Percentiles rank a stretch among this genome's conserved stretches.
Evolutionary conservation across 2,888 invertebrate genomes (phyloP).

Genomic region (Athalia circularis): DNA sequence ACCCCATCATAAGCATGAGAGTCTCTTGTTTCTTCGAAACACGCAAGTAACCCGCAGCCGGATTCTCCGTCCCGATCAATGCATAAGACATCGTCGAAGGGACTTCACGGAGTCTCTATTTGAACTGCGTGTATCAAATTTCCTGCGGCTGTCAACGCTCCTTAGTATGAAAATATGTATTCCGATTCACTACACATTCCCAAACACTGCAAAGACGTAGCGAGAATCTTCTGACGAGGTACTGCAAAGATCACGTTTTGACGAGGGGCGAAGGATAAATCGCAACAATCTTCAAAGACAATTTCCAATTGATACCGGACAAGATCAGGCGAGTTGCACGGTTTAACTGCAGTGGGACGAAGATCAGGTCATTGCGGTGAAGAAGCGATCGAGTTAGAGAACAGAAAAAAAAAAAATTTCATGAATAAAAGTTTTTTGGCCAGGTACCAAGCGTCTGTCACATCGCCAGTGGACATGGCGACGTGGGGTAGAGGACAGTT

Average conservation of each 20-base stretch:
- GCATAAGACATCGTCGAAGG: not conserved
- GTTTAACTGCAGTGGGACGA: too few relatives aligned
- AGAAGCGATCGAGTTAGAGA: not conserved
- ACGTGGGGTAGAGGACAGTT: slow-evolving; percentile 14
- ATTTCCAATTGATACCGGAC: too few relatives aligned
- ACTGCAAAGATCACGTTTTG: too few relatives aligned
- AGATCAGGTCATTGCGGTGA: too few relatives aligned
- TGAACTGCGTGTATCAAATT: slow-evolving; percentile 32
- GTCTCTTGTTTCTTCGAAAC: slow-evolving; percentile 15
- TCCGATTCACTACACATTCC: slow-evolving; percentile 19
- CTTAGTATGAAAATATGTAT: slow-evolving; percentile 20
- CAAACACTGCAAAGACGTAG: not conserved
- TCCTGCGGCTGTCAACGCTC: slow-evolving; percentile 32
- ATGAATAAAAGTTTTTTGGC: slow-evolving; percentile 5
- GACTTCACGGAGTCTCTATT: slow-evolving; percentile 22
- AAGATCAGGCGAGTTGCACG: too few relatives aligned
- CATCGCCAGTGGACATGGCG: not conserved
- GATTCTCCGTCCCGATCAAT: slow-evolving; percentile 2
- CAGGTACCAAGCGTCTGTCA: slow-evolving; percentile 22
- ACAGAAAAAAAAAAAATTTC: not conserved
- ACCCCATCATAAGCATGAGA: not conserved
- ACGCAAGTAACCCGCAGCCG: not conserved
- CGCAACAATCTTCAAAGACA: not conserved
- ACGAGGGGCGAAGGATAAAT: not conserved
- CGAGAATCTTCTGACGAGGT: too few relatives aligned